Evolutionary conservation across 2,888 invertebrate species (phyloP).

Genomic region (Hermodice carunculata): DNA sequence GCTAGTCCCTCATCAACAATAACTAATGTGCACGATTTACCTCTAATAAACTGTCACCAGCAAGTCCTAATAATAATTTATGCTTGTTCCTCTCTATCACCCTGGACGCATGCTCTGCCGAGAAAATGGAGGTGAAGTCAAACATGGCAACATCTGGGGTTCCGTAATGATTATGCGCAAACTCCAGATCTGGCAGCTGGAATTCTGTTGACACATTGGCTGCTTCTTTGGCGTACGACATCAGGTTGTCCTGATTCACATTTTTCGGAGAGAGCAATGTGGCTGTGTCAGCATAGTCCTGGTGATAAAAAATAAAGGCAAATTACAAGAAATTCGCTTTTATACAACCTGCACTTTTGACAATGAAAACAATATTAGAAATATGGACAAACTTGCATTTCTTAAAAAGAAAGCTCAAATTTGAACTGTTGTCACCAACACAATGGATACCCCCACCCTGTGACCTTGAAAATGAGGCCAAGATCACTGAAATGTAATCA

Average conservation of each 20-base stretch:
- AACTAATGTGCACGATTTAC: conserved; percentile 70
- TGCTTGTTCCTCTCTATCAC: conserved; percentile 83
- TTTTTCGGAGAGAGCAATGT: conserved; percentile 88
- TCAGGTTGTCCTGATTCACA: conserved; percentile 89
- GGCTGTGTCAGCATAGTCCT: conserved; percentile 93
- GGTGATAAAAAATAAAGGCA: neutral
- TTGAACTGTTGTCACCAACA: too few relatives aligned
- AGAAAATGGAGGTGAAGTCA: conserved; percentile 99
- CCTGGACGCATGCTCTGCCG: conserved; percentile 94
- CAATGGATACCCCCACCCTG: too few relatives aligned
- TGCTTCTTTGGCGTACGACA: conserved; percentile 93
- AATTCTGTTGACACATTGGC: conserved; percentile 78
- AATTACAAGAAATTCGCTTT: too few relatives aligned
- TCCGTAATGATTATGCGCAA: conserved; percentile 97
- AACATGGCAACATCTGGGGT: conserved; percentile 98
- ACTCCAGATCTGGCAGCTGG: conserved; percentile 77
- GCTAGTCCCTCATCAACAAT: too few relatives aligned
- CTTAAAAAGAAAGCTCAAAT: too few relatives aligned
- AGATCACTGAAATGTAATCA: too few relatives aligned
- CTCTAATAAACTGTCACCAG: conserved; percentile 96
- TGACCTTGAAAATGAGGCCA: too few relatives aligned
- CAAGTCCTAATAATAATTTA: conserved; percentile 87
- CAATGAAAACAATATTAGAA: too few relatives aligned
- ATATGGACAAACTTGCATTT: too few relatives aligned
- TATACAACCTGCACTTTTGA: too few relatives aligned